Conservation (phyloP, 2,888 invertebrate genomes). For the Eucera pruinosa region DNA sequence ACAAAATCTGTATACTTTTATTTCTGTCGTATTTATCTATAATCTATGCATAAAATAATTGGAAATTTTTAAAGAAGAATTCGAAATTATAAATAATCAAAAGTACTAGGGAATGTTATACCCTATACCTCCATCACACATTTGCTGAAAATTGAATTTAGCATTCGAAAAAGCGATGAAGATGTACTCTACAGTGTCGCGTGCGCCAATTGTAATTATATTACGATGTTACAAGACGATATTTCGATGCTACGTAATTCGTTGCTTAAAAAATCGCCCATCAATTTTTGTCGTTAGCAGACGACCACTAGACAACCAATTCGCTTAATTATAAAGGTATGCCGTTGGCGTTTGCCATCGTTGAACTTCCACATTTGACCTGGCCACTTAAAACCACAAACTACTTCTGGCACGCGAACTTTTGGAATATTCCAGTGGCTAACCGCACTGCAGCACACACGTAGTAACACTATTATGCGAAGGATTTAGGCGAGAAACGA, state of each 20-base stretch:
- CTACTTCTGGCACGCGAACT: conserved; percentile 22
- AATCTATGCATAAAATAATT: too few species aligned
- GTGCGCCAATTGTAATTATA: not conserved
- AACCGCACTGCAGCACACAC: not conserved
- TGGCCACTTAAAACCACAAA: conserved; percentile 13
- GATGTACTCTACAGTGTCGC: too few species aligned
- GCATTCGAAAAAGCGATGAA: too few species aligned
- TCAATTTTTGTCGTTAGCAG: conserved; percentile 3
- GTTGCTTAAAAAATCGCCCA: not conserved
- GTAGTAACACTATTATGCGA: not conserved
- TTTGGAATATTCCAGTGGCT: conserved; percentile 9
- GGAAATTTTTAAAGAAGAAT: too few species aligned
- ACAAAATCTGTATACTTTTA: too few species aligned
- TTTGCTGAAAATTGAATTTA: too few species aligned
- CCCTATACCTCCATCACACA: too few species aligned
- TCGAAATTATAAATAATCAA: too few species aligned
- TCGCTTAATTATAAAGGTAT: conserved; percentile 18
- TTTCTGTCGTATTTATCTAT: too few species aligned
- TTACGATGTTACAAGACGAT: not conserved
- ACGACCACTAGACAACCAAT: conserved; percentile 5
- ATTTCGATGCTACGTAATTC: not conserved
- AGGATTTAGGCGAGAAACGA: too few species aligned
- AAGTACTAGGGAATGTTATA: too few species aligned
- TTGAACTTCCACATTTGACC: conserved; percentile 24
- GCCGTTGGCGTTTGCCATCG: conserved; percentile 13